Evolutionary conservation across 2,888 invertebrate species (phyloP).

Genomic region (Eremobia ochroleuca): DNA sequence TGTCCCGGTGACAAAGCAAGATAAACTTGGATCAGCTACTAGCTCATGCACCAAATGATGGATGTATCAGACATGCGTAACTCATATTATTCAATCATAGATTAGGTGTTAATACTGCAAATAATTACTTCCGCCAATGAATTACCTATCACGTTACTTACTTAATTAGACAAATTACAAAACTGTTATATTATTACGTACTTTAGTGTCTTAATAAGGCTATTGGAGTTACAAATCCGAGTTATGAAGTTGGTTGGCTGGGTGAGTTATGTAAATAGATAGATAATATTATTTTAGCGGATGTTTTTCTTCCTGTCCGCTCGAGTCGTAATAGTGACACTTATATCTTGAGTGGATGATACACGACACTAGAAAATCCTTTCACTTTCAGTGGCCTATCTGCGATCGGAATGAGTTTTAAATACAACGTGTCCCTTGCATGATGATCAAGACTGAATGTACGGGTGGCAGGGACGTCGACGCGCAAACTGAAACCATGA

Average conservation of each 20-base stretch:
- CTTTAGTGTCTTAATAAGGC: constrained; percentile 14
- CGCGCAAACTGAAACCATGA: background rate
- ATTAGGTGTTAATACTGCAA: constrained; percentile 39
- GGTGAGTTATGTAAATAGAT: constrained; percentile 50
- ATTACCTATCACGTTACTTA: constrained; percentile 38
- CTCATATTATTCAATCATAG: constrained; percentile 44
- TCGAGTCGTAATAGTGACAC: constrained; percentile 34
- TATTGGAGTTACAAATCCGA: constrained; percentile 4
- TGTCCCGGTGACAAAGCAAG: constrained; percentile 79
- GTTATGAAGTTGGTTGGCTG: background rate
- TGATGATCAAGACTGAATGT: background rate
- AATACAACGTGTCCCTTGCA: background rate
- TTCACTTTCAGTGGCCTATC: constrained; percentile 58
- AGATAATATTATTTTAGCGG: constrained; percentile 47
- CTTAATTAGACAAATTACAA: constrained; percentile 47
- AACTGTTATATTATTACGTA: constrained; percentile 40
- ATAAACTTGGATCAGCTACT: constrained; percentile 59
- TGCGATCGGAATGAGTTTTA: constrained; percentile 12
- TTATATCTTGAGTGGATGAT: constrained; percentile 38
- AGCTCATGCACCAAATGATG: constrained; percentile 38
- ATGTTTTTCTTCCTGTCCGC: constrained; percentile 62
- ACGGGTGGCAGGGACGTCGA: background rate
- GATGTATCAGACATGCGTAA: constrained; percentile 27
- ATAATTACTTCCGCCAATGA: constrained; percentile 45
- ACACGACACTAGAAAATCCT: constrained; percentile 48